Base-by-base conservation (phyloP, 2,888 invertebrate species). In the Melanophora roralis region DNA sequence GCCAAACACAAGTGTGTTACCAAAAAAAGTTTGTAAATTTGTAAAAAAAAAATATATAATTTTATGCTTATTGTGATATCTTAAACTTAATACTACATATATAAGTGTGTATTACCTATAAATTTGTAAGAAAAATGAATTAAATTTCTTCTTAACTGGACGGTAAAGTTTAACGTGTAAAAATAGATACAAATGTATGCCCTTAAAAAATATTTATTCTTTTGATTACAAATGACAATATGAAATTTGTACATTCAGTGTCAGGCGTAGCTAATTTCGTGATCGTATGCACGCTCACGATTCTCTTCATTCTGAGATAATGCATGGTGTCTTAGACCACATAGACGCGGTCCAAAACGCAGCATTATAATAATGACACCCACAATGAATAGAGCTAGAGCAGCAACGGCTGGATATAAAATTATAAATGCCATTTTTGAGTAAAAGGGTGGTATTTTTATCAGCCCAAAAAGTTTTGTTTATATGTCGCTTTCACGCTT, bases 401-500 rank as follows among this genome's bases (percentile, higher is more conserved):
- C 92, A 14, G 95, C 94, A 34, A 94, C 91, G 0, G 94, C 94
- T 0, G 97, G 96, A 92, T 95, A 96, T 82, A 95, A 92, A 78
- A 95, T 91, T 82, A 95, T 92, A 84, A 95, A 92, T 84, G 93
- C 92, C 93, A 94, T 94, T 64, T 84, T 87, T 38, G n/a, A n/a
- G n/a, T 0, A 21, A 55, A 72, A 53, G 34, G 36, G 12, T 75
- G 55, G 49, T 67, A 9, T 45, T 14, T 19, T 14, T 47, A 12
- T 12, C 11, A 21, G 21, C 9, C 19, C 38, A 59, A 36, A n/a
- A n/a, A 34, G 57, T 45, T 1, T 0, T 34, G 5, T 84, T 92
- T 92, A 96, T 82, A 96, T 95, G 84, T 95, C 96, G 88, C 95
- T 96, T 88, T 95, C 96, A 65, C 95, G 92, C 88, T 95, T 95